These are phyloP conservation scores for Thysanoteuthis rhombus DNA, from an alignment of 2,888 invertebrate genomes.

Conservation along the genomic window DNA sequence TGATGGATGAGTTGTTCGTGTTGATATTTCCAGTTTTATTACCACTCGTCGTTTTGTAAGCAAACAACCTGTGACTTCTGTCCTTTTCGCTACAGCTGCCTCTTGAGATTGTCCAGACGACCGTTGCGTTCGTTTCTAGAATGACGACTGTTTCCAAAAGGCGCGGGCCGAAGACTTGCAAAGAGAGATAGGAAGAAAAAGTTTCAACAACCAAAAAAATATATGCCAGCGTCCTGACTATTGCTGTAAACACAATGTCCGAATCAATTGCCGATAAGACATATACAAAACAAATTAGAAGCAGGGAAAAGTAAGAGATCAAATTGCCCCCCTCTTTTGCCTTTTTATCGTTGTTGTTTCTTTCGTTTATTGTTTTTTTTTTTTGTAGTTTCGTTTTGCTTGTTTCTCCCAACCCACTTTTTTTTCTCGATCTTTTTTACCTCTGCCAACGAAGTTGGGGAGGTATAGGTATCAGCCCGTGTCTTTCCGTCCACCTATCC, in stretches of 20 bases:
- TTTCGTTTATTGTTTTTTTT: not conserved
- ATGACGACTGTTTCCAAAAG: not conserved
- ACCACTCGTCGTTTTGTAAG: not conserved
- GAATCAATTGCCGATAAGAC: not conserved
- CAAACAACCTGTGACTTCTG: slow-evolving; percentile 12
- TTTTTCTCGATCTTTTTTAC: too few relatives aligned
- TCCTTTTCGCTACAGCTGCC: not conserved
- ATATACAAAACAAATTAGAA: not conserved
- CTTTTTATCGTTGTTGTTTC: not conserved
- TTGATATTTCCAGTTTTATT: not conserved
- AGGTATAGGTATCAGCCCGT: too few relatives aligned
- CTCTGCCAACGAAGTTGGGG: too few relatives aligned
- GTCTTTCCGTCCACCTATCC: too few relatives aligned
- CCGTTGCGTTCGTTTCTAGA: not conserved
- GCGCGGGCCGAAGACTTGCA: not conserved
- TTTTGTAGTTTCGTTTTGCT: not conserved
- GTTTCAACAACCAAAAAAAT: not conserved
- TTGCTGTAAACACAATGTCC: not conserved
- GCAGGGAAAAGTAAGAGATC: not conserved
- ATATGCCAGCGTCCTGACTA: not conserved
- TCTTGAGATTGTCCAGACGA: not conserved
- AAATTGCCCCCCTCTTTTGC: not conserved
- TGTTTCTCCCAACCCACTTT: too few relatives aligned
- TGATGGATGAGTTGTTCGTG: not conserved
- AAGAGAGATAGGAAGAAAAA: not conserved